Evolutionary conservation across 2,113 vertebrate species (phyloP).

Genomic region (Burhinus oedicnemus): DNA sequence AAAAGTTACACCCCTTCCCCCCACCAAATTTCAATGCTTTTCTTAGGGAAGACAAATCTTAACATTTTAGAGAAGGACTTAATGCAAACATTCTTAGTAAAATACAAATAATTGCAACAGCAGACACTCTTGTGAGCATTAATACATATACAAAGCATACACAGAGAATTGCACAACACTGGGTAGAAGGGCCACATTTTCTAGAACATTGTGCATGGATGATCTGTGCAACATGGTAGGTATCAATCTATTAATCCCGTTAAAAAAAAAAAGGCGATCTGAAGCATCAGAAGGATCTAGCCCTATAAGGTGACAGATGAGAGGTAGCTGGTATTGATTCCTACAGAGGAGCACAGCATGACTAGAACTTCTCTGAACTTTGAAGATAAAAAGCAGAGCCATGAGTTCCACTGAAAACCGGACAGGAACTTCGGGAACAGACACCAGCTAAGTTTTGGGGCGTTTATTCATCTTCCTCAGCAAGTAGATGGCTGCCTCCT

Average conservation of each 20-base stretch:
- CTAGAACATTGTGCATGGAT: background rate
- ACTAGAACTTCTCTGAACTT: background rate
- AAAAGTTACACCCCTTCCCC: background rate
- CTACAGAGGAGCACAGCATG: background rate
- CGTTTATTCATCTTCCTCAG: background rate
- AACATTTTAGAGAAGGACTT: background rate
- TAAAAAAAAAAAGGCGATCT: background rate
- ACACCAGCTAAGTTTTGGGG: background rate
- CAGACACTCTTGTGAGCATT: background rate
- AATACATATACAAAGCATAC: background rate
- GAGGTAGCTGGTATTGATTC: background rate
- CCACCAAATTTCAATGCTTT: background rate
- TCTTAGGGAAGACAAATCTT: background rate
- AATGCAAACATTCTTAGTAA: background rate
- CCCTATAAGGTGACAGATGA: background rate
- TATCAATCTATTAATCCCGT: background rate
- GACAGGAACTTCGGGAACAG: background rate
- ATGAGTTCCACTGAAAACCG: background rate
- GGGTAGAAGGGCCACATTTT: background rate
- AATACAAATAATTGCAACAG: background rate
- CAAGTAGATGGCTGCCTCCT: background rate
- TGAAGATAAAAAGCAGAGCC: background rate
- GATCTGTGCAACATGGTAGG: background rate
- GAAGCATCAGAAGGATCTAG: background rate
- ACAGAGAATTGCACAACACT: background rate